Conservation (phyloP, 2,113 vertebrate genomes). For the Phrynocephalus versicolor region DNA sequence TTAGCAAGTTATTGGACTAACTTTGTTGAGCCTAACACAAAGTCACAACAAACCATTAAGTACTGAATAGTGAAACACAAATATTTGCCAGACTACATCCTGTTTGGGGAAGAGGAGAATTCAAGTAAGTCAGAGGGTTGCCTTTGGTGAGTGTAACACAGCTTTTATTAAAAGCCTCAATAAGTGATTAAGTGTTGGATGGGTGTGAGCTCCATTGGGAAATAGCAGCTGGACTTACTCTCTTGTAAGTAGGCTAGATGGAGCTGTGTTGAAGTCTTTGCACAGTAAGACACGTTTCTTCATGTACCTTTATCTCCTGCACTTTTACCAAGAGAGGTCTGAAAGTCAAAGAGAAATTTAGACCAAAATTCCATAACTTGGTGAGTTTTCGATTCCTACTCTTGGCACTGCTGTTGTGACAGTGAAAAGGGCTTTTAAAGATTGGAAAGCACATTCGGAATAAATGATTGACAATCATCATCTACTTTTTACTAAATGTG, state of each 20-base stretch:
- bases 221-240: neutral
- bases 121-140: neutral
- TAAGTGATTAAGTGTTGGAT: slow-evolving; percentile 15
- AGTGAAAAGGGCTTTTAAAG: neutral
- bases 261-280: neutral
- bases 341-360: too few species aligned
- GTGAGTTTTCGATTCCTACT: too few species aligned
- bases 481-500: neutral
- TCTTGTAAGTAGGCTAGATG: neutral
- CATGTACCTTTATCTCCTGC: too few species aligned
- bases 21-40: neutral
- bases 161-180: slow-evolving; percentile 1
- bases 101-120: slow-evolving; percentile 13
- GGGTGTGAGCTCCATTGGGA: neutral
- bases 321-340: too few species aligned
- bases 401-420: neutral
- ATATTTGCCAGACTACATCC: slow-evolving; percentile 10
- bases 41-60: slow-evolving; percentile 30
- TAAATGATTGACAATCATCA: neutral
- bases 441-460: neutral
- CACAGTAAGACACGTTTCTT: neutral
- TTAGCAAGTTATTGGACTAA: neutral
- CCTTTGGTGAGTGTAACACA: neutral
- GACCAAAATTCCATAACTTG: too few species aligned
- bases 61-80: slow-evolving; percentile 1